These are phyloP conservation scores for Syncerus caffer DNA, from an alignment of 2,797 vertebrate species.

Conservation along the genomic window DNA sequence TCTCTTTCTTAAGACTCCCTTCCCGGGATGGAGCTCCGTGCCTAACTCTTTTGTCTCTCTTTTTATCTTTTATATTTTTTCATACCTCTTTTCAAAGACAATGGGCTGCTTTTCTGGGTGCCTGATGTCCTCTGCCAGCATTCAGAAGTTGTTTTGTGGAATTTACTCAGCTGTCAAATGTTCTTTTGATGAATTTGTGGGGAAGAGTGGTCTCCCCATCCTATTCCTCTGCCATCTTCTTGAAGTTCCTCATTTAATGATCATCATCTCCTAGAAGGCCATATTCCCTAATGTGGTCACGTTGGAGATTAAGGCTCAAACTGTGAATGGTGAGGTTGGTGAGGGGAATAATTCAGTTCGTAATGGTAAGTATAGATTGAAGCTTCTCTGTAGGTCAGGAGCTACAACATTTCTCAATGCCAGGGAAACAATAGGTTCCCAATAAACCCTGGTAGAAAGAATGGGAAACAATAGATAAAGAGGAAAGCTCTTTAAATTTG, in stretches of 20 bases:
- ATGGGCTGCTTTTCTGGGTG: too few relatives aligned
- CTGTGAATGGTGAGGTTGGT: background rate
- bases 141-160: too few relatives aligned
- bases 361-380: background rate
- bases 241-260: background rate
- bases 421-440: background rate
- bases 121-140: too few relatives aligned
- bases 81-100: too few relatives aligned
- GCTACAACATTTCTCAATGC: background rate
- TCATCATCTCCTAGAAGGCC: background rate
- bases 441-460: background rate
- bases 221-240: too few relatives aligned
- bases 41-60: too few relatives aligned
- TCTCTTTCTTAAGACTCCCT: too few relatives aligned
- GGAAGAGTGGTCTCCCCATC: too few relatives aligned
- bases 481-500: background rate
- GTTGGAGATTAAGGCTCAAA: background rate
- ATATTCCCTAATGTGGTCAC: background rate
- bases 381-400: background rate
- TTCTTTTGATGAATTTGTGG: too few relatives aligned
- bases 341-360: background rate
- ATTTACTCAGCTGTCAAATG: too few relatives aligned
- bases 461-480: background rate
- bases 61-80: too few relatives aligned
- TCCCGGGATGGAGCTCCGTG: fast-evolving